phyloP scores from a whole-genome alignment of 2,113 vertebrate genomes.

The Nicator chloris region DNA sequence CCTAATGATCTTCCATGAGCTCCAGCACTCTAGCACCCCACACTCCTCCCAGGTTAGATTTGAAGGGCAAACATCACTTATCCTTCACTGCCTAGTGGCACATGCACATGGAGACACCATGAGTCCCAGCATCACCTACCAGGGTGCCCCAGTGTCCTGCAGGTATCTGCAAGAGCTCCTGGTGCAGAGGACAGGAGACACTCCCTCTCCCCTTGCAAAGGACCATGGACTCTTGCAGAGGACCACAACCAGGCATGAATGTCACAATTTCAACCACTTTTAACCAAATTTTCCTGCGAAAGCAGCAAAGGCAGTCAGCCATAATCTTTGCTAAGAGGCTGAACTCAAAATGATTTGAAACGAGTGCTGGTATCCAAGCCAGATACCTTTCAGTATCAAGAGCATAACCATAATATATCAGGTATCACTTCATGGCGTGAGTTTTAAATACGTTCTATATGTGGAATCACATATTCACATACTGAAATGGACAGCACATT shows the following conservation, averaged over 20 bases:
- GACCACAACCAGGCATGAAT: neutral
- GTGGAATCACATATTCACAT: neutral
- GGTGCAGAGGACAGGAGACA: neutral
- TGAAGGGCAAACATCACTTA: neutral
- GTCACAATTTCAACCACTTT: neutral
- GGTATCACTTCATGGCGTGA: neutral
- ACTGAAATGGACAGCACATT: neutral
- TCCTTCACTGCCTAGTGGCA: no score
- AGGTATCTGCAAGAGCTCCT: neutral
- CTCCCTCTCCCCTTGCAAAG: neutral
- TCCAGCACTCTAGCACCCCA: neutral
- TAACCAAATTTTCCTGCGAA: neutral
- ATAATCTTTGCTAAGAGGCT: neutral
- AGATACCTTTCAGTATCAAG: constrained; percentile 14
- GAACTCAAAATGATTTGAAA: neutral
- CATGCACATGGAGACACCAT: accelerated
- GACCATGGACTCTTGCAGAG: neutral
- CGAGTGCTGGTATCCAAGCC: neutral
- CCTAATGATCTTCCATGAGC: neutral
- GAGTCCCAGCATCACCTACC: neutral
- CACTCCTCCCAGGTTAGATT: neutral
- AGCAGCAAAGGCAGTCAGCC: neutral
- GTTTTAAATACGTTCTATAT: neutral
- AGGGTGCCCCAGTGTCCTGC: neutral
- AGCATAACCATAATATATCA: neutral